phyloP scores from a whole-genome alignment of 2,113 vertebrate species.

The Heterochromis multidens region DNA sequence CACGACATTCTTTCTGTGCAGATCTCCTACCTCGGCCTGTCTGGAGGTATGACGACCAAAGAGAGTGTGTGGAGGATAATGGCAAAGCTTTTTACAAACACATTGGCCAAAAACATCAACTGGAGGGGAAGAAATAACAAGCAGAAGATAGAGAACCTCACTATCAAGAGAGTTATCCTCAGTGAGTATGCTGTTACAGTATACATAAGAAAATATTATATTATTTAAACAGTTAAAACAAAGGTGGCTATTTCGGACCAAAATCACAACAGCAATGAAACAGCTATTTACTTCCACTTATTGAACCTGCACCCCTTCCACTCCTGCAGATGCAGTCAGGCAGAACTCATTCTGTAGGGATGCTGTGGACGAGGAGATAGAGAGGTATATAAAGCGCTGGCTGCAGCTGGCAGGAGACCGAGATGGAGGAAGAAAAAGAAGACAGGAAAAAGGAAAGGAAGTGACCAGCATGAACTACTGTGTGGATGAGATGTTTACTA shows the following conservation, averaged over 20 bases:
- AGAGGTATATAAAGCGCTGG: neutral
- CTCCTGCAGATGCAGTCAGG: neutral
- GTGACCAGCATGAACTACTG: neutral
- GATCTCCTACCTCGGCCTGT: neutral
- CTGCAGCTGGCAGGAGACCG: neutral
- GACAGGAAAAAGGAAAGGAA: neutral
- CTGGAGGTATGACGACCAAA: neutral
- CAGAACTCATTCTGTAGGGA: neutral
- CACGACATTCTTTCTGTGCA: neutral
- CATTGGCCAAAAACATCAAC: neutral
- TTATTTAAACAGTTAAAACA: neutral
- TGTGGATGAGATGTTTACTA: neutral
- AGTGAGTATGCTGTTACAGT: neutral
- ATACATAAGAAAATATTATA: accelerated
- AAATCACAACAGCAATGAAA: no score
- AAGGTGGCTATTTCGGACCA: no score
- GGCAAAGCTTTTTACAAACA: neutral
- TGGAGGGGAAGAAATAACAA: neutral
- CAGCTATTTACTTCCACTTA: neutral
- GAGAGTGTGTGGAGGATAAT: neutral
- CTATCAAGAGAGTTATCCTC: neutral
- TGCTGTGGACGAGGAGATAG: neutral
- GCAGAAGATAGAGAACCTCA: neutral
- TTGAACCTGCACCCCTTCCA: neutral
- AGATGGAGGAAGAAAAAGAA: neutral